These are phyloP conservation scores for Labroides dimidiatus DNA, from an alignment of 2,797 vertebrate genomes.

Conservation along the genomic window DNA sequence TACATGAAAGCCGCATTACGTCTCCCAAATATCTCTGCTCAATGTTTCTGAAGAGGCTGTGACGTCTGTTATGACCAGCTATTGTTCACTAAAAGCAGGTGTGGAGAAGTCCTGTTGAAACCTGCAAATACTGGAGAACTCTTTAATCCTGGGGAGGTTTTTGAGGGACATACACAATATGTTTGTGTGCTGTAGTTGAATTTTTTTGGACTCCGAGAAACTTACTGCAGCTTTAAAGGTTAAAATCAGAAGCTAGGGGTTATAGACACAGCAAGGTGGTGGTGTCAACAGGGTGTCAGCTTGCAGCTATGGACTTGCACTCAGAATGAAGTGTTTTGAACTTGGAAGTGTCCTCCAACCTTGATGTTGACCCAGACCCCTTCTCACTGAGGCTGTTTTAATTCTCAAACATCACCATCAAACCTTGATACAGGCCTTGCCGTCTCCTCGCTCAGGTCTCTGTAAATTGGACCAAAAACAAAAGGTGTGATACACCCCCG, in stretches of 20 bases:
- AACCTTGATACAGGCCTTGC: background rate
- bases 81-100: slow-evolving; percentile 70
- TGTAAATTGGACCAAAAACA: slow-evolving; percentile 20
- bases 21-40: slow-evolving; percentile 41
- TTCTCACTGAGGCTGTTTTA: slow-evolving; percentile 6
- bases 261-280: slow-evolving; percentile 57
- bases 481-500: slow-evolving; percentile 10
- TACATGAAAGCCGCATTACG: slow-evolving; percentile 49
- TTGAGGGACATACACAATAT: slow-evolving; percentile 1
- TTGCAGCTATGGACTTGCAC: slow-evolving; percentile 57
- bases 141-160: slow-evolving; percentile 28
- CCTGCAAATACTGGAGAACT: slow-evolving; percentile 59
- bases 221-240: slow-evolving; percentile 33
- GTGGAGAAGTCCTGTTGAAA: slow-evolving; percentile 71
- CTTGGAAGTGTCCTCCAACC: slow-evolving; percentile 7
- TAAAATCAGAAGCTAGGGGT: slow-evolving; percentile 56
- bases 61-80: slow-evolving; percentile 50
- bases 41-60: slow-evolving; percentile 37
- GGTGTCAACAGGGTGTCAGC: slow-evolving; percentile 46
- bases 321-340: slow-evolving; percentile 16
- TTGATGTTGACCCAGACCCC: slow-evolving; percentile 9
- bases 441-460: slow-evolving; percentile 8
- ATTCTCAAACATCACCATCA: background rate
- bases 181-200: slow-evolving; percentile 11
- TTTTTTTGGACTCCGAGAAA: slow-evolving; percentile 4